Conservation (phyloP, 1,140 invertebrate genomes). For the Cephus cinctus region DNA sequence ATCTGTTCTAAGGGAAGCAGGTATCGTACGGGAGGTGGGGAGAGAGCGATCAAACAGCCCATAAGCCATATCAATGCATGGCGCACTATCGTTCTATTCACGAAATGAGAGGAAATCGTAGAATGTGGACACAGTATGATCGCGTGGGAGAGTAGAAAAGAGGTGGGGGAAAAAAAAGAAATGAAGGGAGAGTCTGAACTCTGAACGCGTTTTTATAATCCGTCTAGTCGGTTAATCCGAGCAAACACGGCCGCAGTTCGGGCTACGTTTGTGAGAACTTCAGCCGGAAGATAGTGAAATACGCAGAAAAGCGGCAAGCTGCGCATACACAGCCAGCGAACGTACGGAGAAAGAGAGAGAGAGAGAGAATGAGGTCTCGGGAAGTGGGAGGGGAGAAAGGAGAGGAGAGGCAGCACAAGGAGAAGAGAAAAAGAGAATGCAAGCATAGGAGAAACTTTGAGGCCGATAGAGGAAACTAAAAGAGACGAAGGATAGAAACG, state of each 20-base stretch:
- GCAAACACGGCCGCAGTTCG: slow-evolving; percentile 30
- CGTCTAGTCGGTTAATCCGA: slow-evolving; percentile 38
- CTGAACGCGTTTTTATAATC: slow-evolving; percentile 23
- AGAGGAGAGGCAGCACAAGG: not conserved
- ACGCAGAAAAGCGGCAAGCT: slow-evolving; percentile 46
- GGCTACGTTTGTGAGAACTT: slow-evolving; percentile 23
- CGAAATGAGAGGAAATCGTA: not conserved
- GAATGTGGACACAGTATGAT: too few species aligned
- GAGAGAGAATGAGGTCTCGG: slow-evolving; percentile 24
- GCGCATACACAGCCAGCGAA: slow-evolving; percentile 35
- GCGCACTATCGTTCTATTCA: too few species aligned
- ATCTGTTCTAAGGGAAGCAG: too few species aligned
- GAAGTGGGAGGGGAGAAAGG: slow-evolving; percentile 17
- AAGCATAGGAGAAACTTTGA: slow-evolving; percentile 6
- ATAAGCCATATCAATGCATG: not conserved
- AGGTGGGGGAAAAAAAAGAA: not conserved
- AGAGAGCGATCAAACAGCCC: not conserved
- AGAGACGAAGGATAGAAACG: slow-evolving; percentile 1
- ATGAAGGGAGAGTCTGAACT: slow-evolving; percentile 6
- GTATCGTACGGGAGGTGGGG: too few species aligned
- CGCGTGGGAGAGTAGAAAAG: slow-evolving; percentile 6
- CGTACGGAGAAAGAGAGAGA: slow-evolving; percentile 20
- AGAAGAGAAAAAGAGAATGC: not conserved
- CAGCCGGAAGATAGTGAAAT: slow-evolving; percentile 38
- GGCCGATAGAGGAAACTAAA: not conserved